phyloP scores from a whole-genome alignment of 2,888 invertebrate species.

The Venusia cambrica region DNA sequence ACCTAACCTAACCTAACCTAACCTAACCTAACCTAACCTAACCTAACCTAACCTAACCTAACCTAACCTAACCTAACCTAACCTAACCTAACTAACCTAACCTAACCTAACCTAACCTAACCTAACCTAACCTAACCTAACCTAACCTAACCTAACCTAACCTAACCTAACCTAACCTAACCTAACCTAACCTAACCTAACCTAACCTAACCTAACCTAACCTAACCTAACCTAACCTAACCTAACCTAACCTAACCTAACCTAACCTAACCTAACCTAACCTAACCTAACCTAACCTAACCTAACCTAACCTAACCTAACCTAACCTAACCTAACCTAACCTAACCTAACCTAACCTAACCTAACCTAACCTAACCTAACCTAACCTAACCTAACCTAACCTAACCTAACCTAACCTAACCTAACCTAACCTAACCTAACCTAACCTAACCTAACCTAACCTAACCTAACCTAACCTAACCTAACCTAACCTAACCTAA shows the following conservation, averaged over 20 bases:
- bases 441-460: slow-evolving; percentile 11
- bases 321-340: too few species aligned
- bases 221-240: slow-evolving; percentile 14
- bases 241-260: slow-evolving; percentile 14
- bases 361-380: slow-evolving; percentile 1
- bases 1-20: slow-evolving; percentile 10
- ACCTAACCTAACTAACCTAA: slow-evolving; percentile 14
- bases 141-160: slow-evolving; percentile 14
- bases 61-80: slow-evolving; percentile 16
- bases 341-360: slow-evolving; percentile 2
- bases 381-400: slow-evolving; percentile 6
- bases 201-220: slow-evolving; percentile 14
- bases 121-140: slow-evolving; percentile 14
- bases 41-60: slow-evolving; percentile 16
- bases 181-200: slow-evolving; percentile 13
- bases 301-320: slow-evolving; percentile 5
- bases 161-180: slow-evolving; percentile 14
- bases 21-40: slow-evolving; percentile 14
- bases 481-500: slow-evolving; percentile 10
- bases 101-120: slow-evolving; percentile 13
- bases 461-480: slow-evolving; percentile 14
- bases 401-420: slow-evolving; percentile 13
- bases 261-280: slow-evolving; percentile 14
- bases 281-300: slow-evolving; percentile 14
- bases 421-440: slow-evolving; percentile 12